Evolutionary conservation across 1,140 invertebrate species (phyloP), one percentile per base, ranked within the genome.

Genomic region (Mamestra configurata): DNA sequence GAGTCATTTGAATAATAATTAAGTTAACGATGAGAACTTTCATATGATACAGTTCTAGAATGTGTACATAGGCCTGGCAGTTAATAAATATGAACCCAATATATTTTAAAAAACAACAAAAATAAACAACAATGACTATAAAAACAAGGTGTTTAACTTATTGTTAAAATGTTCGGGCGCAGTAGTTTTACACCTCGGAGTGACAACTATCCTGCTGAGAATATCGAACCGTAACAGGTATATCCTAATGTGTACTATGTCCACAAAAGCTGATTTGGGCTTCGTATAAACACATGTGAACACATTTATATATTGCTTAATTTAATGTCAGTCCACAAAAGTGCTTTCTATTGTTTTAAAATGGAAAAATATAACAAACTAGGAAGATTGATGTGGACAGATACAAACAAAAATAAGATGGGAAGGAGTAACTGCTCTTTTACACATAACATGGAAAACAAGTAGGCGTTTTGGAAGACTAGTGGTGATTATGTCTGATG

Each of bases 301-400:
- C 73, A 61, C 57, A 76, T 49, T 61, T 46, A 13, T 31, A 31
- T 76, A 76, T 76, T 76, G 73, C 73, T 76, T 59, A 64, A 61
- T 46, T 40, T 22, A 70, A 49, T 61, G 73, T 76, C 73, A 76
- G 73, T 76, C 57, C 55, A 64, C 55, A n/a, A 76, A 51, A 49
- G 20, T 8, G 66, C 27, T 43, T 46, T 46, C 31, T 22, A 18
- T 64, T 31, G 59, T 3, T 24, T 4, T 22, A 46, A 1, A 70
- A 27, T 27, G 27, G 18, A 61, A 43, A 76, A 76, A 64, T 64
- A n/a, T n/a, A n/a, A 31, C 27, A 31, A 1, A 31, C 27, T 31
- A 18, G 57, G 15, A 24, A 20, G 5, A 68, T 46, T 20, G 13
- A 37, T 0, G 1, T 49, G 0, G 24, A 31, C n/a, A 49, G 24